These are phyloP conservation scores for Harpagoxenus sublaevis DNA, from an alignment of 2,888 invertebrate species.

Conservation along the genomic window DNA sequence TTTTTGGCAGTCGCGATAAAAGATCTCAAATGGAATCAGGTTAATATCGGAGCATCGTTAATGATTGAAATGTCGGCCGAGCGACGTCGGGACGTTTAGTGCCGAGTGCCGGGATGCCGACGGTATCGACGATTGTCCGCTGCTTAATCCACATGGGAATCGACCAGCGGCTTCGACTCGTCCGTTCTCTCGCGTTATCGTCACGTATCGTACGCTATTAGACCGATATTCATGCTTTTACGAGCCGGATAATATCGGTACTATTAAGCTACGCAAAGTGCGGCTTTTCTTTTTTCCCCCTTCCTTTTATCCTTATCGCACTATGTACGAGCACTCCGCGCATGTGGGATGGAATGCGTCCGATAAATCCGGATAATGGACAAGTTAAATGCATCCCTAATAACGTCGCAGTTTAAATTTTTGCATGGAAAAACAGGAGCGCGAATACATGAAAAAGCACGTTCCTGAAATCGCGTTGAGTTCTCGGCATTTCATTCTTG, in stretches of 20 bases:
- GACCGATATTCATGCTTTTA: background rate
- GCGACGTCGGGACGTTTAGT: background rate
- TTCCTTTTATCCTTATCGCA: background rate
- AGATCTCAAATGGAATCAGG: conserved; percentile 8
- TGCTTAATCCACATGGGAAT: conserved; percentile 64
- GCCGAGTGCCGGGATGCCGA: background rate
- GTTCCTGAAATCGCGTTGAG: background rate
- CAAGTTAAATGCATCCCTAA: background rate
- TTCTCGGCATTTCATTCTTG: conserved; percentile 1
- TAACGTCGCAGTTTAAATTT: conserved; percentile 15
- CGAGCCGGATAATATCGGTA: background rate
- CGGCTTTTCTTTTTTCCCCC: background rate
- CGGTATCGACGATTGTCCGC: conserved; percentile 34
- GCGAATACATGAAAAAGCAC: background rate
- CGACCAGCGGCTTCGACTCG: conserved; percentile 30
- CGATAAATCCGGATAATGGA: conserved; percentile 13
- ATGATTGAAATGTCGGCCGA: conserved; percentile 42
- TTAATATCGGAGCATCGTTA: conserved; percentile 45
- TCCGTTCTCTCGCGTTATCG: conserved; percentile 17
- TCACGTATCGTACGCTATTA: conserved; percentile 60
- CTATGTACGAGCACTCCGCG: background rate
- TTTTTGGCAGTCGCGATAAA: conserved; percentile 15
- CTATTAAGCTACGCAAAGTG: conserved; percentile 4
- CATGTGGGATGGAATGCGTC: background rate
- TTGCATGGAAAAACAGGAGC: background rate